Evolutionary conservation across 2,888 invertebrate species (phyloP), one percentile per base, ranked within the genome.

Genomic region (Trissolcus brochymenae): DNA sequence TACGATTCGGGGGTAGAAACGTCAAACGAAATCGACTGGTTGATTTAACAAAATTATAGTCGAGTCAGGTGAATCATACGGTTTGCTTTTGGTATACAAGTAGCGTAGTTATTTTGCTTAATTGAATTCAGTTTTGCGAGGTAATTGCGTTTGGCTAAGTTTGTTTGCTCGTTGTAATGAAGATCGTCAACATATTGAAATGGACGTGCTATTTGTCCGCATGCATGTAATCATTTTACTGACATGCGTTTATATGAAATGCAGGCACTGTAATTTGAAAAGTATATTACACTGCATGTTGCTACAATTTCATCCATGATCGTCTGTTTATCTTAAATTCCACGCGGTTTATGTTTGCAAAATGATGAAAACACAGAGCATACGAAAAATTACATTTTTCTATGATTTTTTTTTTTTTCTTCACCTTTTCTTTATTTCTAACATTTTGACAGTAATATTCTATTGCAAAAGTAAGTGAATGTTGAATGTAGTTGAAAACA

Each of bases 91-190:
- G 29, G n/a, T n/a, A n/a, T 21, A 29, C 19, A 57, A 56, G 62
- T 51, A 62, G 56, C 43, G 51, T 21, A 35, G 50, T 57, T 71
- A 62, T 71, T 71, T 71, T 71, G 62, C 56, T 62, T 71, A 71
- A 71, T 71, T 50, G 62, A 62, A 71, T 71, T 62, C 62, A 71
- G 62, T 62, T 62, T 71, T 56, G 43, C 49, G 41, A 46, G 21
- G 50, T 62, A 70, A 70, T 62, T 62, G 54, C 62, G 51, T 56
- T 61, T 62, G 57, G 51, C 57, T 71, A 62, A 71, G 71, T 71
- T 62, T 71, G 62, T 71, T 56, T 55, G 49, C 56, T 57, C 51
- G 57, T 13, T 50, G 55, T 40, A 55, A 68, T 13, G 54, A 43
- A 53, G 13, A 43, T 46, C n/a, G 60, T 46, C 29, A 17, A 49